Evolutionary conservation across 2,113 vertebrate species (phyloP).

Genomic region (Protobothrops mucrosquamatus): DNA sequence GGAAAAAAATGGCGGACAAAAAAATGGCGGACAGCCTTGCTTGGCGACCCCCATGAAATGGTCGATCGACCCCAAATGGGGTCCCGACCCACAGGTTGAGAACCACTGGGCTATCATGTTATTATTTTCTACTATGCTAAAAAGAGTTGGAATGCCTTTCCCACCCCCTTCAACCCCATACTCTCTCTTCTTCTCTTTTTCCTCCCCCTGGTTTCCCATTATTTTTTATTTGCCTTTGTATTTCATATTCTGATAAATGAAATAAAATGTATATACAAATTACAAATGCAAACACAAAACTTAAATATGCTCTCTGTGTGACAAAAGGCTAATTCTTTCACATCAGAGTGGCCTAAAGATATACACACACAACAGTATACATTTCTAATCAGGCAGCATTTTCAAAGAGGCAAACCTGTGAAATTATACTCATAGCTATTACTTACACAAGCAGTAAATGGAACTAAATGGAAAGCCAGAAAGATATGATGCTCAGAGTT

Average conservation of each 20-base stretch:
- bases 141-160: neutral
- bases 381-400: neutral
- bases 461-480: neutral
- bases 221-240: neutral
- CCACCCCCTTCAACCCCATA: neutral
- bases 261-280: neutral
- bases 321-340: neutral
- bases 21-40: no score
- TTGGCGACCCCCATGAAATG: no score
- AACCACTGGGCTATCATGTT: neutral
- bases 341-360: neutral
- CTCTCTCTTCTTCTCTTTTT: neutral
- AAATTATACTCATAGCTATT: neutral
- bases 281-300: neutral
- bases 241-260: neutral
- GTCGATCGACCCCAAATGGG: no score
- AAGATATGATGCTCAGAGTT: neutral
- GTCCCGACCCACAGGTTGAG: no score
- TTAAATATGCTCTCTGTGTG: neutral
- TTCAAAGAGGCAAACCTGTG: neutral
- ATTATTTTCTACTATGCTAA: neutral
- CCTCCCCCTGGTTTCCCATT: neutral
- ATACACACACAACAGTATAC: neutral
- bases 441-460: neutral
- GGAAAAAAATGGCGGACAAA: no score